Evolutionary conservation across 2,797 vertebrate species (phyloP).

Genomic region (Prunella strophiata): DNA sequence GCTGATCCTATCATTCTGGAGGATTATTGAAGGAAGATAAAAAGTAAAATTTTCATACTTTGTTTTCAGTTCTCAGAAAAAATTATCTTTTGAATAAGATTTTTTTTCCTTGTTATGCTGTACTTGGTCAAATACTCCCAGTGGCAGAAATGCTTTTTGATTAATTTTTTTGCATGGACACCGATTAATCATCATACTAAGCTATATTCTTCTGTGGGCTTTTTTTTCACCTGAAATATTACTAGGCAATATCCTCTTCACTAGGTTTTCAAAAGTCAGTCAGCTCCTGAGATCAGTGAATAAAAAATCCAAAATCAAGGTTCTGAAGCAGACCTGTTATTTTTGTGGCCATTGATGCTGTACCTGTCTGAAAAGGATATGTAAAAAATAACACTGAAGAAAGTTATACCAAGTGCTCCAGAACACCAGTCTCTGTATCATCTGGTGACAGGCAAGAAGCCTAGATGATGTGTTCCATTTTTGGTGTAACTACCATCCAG

Average conservation of each 20-base stretch:
- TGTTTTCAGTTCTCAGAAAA: neutral
- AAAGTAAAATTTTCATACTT: neutral
- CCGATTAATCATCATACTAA: neutral
- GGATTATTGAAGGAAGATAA: neutral
- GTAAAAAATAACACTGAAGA: neutral
- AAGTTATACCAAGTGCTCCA: neutral
- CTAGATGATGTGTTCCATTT: neutral
- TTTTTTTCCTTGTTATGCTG: neutral
- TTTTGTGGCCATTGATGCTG: neutral
- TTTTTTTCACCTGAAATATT: neutral
- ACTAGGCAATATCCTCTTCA: neutral
- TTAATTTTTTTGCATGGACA: neutral
- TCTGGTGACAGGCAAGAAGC: neutral
- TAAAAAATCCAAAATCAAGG: neutral
- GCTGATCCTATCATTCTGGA: neutral
- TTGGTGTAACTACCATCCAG: neutral
- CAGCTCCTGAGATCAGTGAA: neutral
- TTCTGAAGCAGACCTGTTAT: neutral
- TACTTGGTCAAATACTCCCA: neutral
- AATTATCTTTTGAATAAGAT: neutral
- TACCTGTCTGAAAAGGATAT: neutral
- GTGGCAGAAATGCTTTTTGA: neutral
- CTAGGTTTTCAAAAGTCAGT: neutral
- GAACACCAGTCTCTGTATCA: neutral
- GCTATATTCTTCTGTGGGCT: neutral